These are phyloP conservation scores for Aphis craccivora DNA, from an alignment of 1,140 invertebrate genomes.

Conservation along the genomic window DNA sequence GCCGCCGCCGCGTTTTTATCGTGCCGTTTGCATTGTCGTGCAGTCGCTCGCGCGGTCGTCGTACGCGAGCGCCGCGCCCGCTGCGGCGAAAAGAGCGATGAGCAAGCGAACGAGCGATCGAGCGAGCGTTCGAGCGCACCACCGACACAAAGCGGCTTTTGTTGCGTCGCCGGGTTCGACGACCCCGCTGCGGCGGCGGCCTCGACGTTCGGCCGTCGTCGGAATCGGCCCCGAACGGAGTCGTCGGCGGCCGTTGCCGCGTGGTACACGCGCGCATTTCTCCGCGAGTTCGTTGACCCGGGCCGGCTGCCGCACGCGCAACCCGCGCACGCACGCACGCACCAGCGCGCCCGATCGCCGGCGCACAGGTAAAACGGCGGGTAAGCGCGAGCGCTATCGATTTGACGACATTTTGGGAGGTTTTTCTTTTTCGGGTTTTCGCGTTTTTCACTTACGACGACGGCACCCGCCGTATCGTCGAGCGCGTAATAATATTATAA, in stretches of 20 bases:
- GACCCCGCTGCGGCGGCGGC: not conserved
- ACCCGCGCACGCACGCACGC: not conserved
- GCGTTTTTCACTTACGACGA: not conserved
- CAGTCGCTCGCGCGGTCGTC: too few species aligned
- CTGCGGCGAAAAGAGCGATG: not conserved
- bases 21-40: not conserved
- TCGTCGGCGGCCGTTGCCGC: not conserved
- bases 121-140: not conserved
- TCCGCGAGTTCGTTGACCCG: constrained; percentile 35
- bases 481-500: not conserved
- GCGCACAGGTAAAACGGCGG: constrained; percentile 16
- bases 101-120: not conserved
- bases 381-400: not conserved
- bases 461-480: too few species aligned
- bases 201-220: not conserved
- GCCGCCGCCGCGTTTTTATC: not conserved
- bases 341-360: not conserved
- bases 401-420: constrained; percentile 14
- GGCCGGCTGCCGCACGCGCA: constrained; percentile 9
- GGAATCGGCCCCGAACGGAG: not conserved
- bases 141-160: constrained; percentile 43
- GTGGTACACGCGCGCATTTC: constrained; percentile 39
- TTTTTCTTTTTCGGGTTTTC: not conserved
- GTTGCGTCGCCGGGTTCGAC: constrained; percentile 40
- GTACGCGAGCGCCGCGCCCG: not conserved